Conservation (phyloP, 2,888 invertebrate species). For the Metellina segmentata region DNA sequence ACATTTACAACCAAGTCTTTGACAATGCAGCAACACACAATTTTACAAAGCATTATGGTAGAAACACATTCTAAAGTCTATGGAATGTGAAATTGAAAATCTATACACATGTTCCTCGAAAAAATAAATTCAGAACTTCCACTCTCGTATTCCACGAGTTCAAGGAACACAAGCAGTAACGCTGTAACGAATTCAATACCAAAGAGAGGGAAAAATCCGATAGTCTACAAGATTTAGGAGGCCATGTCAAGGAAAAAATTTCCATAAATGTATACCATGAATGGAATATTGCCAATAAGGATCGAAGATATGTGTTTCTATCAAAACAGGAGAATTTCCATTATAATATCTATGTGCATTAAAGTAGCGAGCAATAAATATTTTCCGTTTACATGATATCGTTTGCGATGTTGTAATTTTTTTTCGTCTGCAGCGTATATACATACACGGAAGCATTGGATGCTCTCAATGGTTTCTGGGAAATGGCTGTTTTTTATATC, state of each 20-base stretch:
- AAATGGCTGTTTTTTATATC: slow-evolving; percentile 64
- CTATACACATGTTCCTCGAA: background rate
- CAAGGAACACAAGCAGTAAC: background rate
- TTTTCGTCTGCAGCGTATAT: slow-evolving; percentile 6
- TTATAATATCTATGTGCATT: slow-evolving; percentile 21
- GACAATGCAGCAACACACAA: too few relatives aligned
- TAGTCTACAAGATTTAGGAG: slow-evolving; percentile 24
- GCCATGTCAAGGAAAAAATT: slow-evolving; percentile 1
- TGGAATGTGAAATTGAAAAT: slow-evolving; percentile 46
- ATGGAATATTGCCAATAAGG: slow-evolving; percentile 56
- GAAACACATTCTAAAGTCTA: background rate
- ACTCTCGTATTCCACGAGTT: slow-evolving; percentile 2
- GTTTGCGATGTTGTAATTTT: slow-evolving; percentile 36
- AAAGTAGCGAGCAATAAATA: slow-evolving; percentile 47
- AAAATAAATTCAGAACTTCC: background rate
- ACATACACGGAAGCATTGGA: slow-evolving; percentile 9
- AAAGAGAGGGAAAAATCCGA: slow-evolving; percentile 27
- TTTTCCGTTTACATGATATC: slow-evolving; percentile 41
- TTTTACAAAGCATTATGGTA: too few relatives aligned
- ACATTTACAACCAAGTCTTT: too few relatives aligned
- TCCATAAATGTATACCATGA: slow-evolving; percentile 42
- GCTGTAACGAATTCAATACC: slow-evolving; percentile 34
- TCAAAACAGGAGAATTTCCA: slow-evolving; percentile 43
- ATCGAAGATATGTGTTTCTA: slow-evolving; percentile 55
- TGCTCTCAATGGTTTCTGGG: slow-evolving; percentile 30